phyloP scores from a whole-genome alignment of 2,797 vertebrate species.

The Sciurus vulgaris region DNA sequence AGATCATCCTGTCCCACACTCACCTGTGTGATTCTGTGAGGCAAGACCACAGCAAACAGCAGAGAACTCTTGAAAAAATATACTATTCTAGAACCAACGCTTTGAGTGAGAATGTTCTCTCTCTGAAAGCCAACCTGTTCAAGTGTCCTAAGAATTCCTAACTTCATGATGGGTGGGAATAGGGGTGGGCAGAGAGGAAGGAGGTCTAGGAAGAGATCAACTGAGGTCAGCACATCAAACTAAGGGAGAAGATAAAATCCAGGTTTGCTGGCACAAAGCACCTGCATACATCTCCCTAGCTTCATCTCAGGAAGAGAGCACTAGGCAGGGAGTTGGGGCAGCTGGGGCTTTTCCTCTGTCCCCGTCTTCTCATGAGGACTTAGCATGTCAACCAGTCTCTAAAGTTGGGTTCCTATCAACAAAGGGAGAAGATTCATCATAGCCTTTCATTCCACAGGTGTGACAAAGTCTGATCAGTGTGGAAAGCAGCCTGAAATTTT shows the following conservation, averaged over 20 bases:
- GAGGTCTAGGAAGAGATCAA: neutral
- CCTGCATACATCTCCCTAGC: neutral
- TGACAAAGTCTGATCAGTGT: neutral
- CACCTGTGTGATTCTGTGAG: neutral
- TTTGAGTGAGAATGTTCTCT: neutral
- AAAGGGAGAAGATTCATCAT: neutral
- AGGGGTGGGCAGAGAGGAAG: neutral
- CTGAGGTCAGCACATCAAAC: neutral
- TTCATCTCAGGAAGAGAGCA: neutral
- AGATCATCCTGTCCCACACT: neutral
- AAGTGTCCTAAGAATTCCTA: neutral
- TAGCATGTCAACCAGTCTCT: neutral
- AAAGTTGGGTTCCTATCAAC: neutral
- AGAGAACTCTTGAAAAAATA: neutral
- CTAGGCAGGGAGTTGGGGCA: neutral
- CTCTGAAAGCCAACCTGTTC: neutral
- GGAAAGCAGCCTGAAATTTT: neutral
- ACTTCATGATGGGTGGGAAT: neutral
- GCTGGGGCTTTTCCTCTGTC: neutral
- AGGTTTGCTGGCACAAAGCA: neutral
- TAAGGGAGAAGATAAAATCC: neutral
- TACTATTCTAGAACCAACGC: neutral
- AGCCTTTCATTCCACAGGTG: neutral
- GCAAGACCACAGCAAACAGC: neutral
- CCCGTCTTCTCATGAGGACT: neutral